Evolutionary conservation across 2,113 vertebrate species (phyloP), one percentile per base, ranked within the genome.

Genomic region (Mormoops blainvillei): DNA sequence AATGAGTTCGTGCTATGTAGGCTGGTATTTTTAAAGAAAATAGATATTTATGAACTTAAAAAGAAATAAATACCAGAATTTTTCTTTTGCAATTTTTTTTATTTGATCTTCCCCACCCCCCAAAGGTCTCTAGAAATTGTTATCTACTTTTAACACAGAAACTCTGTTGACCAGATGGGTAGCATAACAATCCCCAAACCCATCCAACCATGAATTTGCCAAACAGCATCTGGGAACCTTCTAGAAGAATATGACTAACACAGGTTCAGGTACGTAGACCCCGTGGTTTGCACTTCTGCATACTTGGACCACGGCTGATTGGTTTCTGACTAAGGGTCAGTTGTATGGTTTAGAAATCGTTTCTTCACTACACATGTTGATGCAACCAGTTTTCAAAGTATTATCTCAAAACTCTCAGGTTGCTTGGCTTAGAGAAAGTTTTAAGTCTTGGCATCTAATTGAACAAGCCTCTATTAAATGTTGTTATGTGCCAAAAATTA

Each of bases 181-280:
- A 78, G 9, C 28, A 80, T 43, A 97, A 67, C 8, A 38, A 50
- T 93, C 63, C 11, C 63, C 13, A 91, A 94, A 83, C 36, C n/a
- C 80, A 83, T 71, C 54, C 45, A 96, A 33, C 31, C 36, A 92
- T 91, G 38, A 93, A 94, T 95, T 92, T 96, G 67, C 91, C 68
- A 96, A 89, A 78, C 15, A 78, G 73, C 24, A 92, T 33, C 33
- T 91, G 11, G 63, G 41, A 78, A 93, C 43, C 22, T 86, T 95
- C 71, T 88, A 76, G 70, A 92, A 94, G 45, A 81, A 80, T 4
- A 36, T 78, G 52, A 94, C 1, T 94, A 81, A 96, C 58, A 98
- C n/a, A 82, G 18, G 90, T 8, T 68, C 36, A 16, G 36, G 48
- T 36, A 94, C 43, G 2, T 54, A 73, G 26, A 94, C 11, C 45